Percentiles rank a stretch among this genome's conserved stretches.
Evolutionary conservation across 2,113 vertebrate species (phyloP).

Genomic region (Gadus macrocephalus): DNA sequence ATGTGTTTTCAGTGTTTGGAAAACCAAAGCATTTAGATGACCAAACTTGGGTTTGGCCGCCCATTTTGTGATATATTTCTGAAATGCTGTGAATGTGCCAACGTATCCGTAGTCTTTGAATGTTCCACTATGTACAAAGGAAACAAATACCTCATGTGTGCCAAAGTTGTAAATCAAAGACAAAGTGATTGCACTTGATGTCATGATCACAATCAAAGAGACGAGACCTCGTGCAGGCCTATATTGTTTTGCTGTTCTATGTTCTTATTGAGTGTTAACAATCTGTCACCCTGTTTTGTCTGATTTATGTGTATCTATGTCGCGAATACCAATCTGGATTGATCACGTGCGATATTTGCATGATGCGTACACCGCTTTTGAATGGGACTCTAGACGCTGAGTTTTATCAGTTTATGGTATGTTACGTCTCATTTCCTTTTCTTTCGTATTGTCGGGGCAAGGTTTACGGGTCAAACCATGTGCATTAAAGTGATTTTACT

Average conservation of each 20-base stretch:
- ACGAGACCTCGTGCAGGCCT: conserved; percentile 24
- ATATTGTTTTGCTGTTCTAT: conserved; percentile 23
- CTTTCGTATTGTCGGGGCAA: conserved; percentile 63
- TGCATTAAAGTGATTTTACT: conserved; percentile 83
- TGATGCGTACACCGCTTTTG: conserved; percentile 79
- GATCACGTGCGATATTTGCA: conserved; percentile 72
- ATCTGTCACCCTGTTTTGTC: conserved; percentile 45
- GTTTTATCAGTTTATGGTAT: conserved; percentile 89
- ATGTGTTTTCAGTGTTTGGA: not conserved
- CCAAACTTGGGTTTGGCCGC: not conserved
- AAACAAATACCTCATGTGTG: conserved; percentile 56
- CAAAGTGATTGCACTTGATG: conserved; percentile 41
- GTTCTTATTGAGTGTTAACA: conserved; percentile 40
- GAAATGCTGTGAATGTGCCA: not conserved
- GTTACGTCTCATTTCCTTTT: conserved; percentile 48
- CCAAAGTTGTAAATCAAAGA: conserved; percentile 41
- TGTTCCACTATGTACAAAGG: conserved; percentile 26
- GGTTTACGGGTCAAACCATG: conserved; percentile 88
- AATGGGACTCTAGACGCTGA: conserved; percentile 78
- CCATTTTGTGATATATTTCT: not conserved
- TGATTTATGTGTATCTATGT: conserved; percentile 60
- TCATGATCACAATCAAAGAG: conserved; percentile 47
- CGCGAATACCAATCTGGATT: conserved; percentile 78
- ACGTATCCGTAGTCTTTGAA: conserved; percentile 29
- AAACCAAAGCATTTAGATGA: not conserved